Conservation (phyloP, 2,113 vertebrate genomes). For the Planiliza haematocheilus region DNA sequence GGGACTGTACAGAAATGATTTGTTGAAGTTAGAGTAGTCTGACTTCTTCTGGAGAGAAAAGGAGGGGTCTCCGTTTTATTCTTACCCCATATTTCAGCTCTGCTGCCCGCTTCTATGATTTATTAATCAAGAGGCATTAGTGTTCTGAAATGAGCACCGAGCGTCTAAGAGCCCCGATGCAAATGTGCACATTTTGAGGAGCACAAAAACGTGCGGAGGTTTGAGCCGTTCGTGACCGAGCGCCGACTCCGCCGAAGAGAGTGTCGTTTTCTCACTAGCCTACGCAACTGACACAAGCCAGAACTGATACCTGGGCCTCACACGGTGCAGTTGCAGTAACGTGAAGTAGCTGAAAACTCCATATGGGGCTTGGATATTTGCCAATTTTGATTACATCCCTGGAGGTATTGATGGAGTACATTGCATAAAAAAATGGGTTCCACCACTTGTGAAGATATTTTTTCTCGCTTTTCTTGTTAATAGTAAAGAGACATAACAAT, state of each 20-base stretch:
- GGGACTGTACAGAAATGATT: not conserved
- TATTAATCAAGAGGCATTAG: not conserved
- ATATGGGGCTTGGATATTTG: not conserved
- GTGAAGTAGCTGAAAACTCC: no score
- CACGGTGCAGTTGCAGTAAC: no score
- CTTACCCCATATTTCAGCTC: not conserved
- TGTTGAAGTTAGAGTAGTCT: not conserved
- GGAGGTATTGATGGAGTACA: not conserved
- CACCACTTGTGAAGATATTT: not conserved
- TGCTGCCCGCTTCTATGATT: not conserved
- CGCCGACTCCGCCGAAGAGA: not conserved
- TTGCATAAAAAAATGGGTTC: not conserved
- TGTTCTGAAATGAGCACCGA: not conserved
- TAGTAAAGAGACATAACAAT: no score
- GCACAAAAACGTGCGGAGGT: not conserved
- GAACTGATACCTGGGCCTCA: not conserved
- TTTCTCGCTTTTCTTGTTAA: not conserved
- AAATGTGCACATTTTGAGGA: not conserved
- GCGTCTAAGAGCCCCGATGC: no score
- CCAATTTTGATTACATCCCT: not conserved
- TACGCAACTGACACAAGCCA: not conserved
- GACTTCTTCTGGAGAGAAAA: not conserved
- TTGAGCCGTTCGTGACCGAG: not conserved
- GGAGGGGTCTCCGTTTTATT: not conserved
- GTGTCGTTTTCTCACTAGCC: not conserved